Percentiles rank a stretch among this genome's conserved stretches.
Evolutionary conservation across 2,113 vertebrate genomes (phyloP).

Genomic region (Myrmecophaga tridactyla): DNA sequence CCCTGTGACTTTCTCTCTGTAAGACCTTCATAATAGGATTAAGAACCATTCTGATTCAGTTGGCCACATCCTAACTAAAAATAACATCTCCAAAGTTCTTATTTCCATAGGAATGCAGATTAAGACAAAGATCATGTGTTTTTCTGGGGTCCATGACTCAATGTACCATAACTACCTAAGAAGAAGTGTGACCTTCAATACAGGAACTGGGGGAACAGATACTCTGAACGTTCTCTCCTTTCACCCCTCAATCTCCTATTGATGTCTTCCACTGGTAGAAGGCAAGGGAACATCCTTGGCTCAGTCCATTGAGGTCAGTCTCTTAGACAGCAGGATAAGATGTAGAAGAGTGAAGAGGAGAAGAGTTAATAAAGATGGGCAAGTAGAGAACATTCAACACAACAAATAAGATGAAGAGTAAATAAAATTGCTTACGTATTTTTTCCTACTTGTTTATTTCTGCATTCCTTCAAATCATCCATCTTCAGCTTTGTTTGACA

Average conservation of each 20-base stretch:
- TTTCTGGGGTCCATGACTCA: too few species aligned
- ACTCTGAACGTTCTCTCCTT: not conserved
- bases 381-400: not conserved
- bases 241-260: not conserved
- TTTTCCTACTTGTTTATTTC: not conserved
- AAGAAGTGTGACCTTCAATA: not conserved
- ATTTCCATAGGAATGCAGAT: too few species aligned
- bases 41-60: too few species aligned
- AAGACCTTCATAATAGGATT: too few species aligned
- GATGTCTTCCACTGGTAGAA: too few species aligned
- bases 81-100: too few species aligned
- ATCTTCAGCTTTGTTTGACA: not conserved
- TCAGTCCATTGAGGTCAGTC: not conserved
- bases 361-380: not conserved
- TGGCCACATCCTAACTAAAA: too few species aligned
- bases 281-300: fast-evolving
- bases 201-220: not conserved
- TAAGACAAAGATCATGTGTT: too few species aligned
- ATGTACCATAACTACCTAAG: not conserved
- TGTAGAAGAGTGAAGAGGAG: not conserved
- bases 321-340: not conserved
- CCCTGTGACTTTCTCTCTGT: too few species aligned
- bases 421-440: not conserved
- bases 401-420: not conserved
- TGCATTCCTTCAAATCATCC: not conserved